These are phyloP conservation scores for Phocides pigmalion DNA, from an alignment of 1,140 invertebrate species.

Conservation along the genomic window DNA sequence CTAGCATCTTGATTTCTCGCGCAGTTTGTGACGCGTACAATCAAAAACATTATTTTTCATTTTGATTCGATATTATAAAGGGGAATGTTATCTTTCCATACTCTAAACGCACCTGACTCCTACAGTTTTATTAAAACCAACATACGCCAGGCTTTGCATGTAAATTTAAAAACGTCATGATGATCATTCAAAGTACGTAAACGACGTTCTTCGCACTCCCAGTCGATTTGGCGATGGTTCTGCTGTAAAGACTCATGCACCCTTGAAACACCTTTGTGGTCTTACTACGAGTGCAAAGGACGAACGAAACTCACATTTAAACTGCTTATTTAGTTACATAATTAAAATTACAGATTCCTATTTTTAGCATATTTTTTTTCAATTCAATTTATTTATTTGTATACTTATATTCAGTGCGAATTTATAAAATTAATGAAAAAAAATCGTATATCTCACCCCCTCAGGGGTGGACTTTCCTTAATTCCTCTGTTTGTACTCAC, in stretches of 20 bases:
- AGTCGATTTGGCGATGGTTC: slow-evolving; percentile 59
- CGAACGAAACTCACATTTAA: slow-evolving; percentile 25
- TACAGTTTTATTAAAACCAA: slow-evolving; percentile 31
- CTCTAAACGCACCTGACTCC: background rate
- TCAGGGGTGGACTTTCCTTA: too few relatives aligned
- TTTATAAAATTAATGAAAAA: too few relatives aligned
- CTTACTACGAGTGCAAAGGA: slow-evolving; percentile 35
- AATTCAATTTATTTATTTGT: too few relatives aligned
- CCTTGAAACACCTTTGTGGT: slow-evolving; percentile 46
- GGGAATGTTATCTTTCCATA: background rate
- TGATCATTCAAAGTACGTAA: slow-evolving; percentile 57
- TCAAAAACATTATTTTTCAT: background rate
- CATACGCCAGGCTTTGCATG: slow-evolving; percentile 35
- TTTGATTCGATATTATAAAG: background rate
- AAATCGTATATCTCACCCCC: too few relatives aligned
- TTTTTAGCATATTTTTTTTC: too few relatives aligned
- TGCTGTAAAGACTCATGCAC: slow-evolving; percentile 59
- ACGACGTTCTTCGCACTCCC: slow-evolving; percentile 48
- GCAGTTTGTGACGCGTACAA: background rate
- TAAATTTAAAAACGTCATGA: slow-evolving; percentile 50
- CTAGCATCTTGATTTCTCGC: too few relatives aligned
- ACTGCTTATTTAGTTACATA: background rate
- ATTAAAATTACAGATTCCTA: too few relatives aligned
- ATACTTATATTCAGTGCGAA: too few relatives aligned
- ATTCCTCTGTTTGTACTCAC: too few relatives aligned